phyloP scores from a whole-genome alignment of 2,113 vertebrate genomes.

The Elgaria multicarinata region DNA sequence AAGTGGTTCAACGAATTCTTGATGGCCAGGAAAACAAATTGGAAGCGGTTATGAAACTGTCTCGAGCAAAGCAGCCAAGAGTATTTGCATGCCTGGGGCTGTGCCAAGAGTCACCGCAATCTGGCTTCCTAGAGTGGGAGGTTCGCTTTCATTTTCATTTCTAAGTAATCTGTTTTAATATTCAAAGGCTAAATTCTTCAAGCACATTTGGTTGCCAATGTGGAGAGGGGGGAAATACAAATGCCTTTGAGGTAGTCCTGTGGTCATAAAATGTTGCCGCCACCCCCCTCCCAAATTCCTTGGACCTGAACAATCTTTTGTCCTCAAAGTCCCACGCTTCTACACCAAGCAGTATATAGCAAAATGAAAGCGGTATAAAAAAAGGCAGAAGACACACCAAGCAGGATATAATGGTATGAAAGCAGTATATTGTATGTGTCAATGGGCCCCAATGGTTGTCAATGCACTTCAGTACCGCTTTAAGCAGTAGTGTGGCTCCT shows the following conservation, averaged over 20 bases:
- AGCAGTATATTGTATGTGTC: too few relatives aligned
- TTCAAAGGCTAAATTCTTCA: neutral
- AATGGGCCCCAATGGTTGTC: too few relatives aligned
- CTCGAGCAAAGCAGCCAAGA: neutral
- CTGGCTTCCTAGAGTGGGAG: neutral
- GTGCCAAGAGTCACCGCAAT: neutral
- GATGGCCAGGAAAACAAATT: neutral
- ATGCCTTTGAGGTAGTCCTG: neutral
- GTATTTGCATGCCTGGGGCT: neutral
- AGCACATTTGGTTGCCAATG: neutral
- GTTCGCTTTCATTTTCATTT: neutral
- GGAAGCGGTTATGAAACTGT: neutral
- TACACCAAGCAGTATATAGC: too few relatives aligned
- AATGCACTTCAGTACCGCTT: too few relatives aligned
- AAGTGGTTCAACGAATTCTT: accelerated
- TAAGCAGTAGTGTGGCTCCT: too few relatives aligned
- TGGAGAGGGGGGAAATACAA: neutral
- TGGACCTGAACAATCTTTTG: neutral
- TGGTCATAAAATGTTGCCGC: neutral
- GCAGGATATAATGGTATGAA: too few relatives aligned
- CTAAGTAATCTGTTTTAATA: neutral
- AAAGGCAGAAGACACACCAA: too few relatives aligned
- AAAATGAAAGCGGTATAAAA: too few relatives aligned
- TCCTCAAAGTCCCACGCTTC: neutral
- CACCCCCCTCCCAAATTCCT: too few relatives aligned